Base-by-base conservation (phyloP, 1,140 invertebrate genomes). In the Rhagoletis zephyria region DNA sequence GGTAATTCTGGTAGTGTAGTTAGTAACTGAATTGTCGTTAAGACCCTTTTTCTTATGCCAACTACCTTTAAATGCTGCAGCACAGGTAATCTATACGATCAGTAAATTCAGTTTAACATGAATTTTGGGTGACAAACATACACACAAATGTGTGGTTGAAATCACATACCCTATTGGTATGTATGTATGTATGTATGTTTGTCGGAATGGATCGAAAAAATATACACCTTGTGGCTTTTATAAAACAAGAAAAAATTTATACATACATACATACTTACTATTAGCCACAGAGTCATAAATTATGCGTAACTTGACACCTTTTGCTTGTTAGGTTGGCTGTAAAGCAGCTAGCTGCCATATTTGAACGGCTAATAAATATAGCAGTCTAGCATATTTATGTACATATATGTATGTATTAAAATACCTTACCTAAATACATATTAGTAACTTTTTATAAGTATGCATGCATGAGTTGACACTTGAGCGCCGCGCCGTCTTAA, bases 231-330 rank as follows among this genome's bases (percentile, higher is more conserved):
- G 64, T 67, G 64, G 64, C 64, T 67, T 67, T 4, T 19, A 5
- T 67, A 40, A 67, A 67, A 14, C 59, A 64, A 64, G 16, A 16
- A 9, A 64, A 77, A 7, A 42, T 3, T 4, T 16, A 64, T 16
- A 64, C 4, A n/a, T n/a, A 16, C 4, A 81, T 10, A 81, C 51
- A 56, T 56, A 81, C 74, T 30, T 56, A 81, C 48, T 56, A 81
- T 48, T 81, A 81, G 48, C 48, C 48, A 59, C 74, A 81, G 48
- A 10, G 90, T 74, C 90, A 89, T 92, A 92, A 92, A 92, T 92
- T 92, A 92, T 92, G 90, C 90, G 91, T 92, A 91, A 92, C 91
- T 90, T 90, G 91, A 92, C 91, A 92, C 91, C 91, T 92, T 92
- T 91, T 89, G 90, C 90, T 89, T 90, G 90, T 90, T 89, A 60